Evolutionary conservation across 1,140 invertebrate species (phyloP).

Genomic region (Musca vetustissima): DNA sequence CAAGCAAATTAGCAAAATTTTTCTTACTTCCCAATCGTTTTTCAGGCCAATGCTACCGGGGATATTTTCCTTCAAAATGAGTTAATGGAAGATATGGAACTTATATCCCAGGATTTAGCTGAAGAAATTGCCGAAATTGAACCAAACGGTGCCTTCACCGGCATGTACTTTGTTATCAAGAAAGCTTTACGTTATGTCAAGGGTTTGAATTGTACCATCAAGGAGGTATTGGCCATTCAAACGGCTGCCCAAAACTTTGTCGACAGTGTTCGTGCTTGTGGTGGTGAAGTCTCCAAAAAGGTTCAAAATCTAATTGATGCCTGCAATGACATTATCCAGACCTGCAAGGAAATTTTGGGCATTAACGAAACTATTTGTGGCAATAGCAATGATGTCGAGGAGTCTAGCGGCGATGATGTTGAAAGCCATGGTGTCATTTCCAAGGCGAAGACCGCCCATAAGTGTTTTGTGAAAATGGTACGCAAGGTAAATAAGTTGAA

Average conservation of each 20-base stretch:
- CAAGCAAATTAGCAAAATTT: no score
- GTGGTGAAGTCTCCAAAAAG: conserved; percentile 33
- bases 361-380: conserved; percentile 28
- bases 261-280: conserved; percentile 29
- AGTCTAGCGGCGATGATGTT: not conserved
- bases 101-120: conserved; percentile 31
- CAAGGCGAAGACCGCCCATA: not conserved
- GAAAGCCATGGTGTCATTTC: not conserved
- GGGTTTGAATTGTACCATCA: conserved; percentile 38
- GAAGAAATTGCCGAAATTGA: conserved; percentile 11
- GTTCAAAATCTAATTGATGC: conserved; percentile 30
- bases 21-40: no score
- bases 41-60: conserved; percentile 1
- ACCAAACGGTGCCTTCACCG: not conserved
- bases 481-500: not conserved
- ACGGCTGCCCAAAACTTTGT: conserved; percentile 32
- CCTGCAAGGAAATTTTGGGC: conserved; percentile 31
- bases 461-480: not conserved
- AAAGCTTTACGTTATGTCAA: conserved; percentile 29
- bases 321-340: conserved; percentile 29
- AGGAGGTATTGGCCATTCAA: conserved; percentile 30
- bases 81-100: conserved; percentile 42
- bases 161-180: conserved; percentile 18
- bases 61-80: conserved; percentile 35
- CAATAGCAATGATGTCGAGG: not conserved